These are phyloP conservation scores for Chloebia gouldiae DNA, from an alignment of 2,113 vertebrate genomes.

Conservation along the genomic window DNA sequence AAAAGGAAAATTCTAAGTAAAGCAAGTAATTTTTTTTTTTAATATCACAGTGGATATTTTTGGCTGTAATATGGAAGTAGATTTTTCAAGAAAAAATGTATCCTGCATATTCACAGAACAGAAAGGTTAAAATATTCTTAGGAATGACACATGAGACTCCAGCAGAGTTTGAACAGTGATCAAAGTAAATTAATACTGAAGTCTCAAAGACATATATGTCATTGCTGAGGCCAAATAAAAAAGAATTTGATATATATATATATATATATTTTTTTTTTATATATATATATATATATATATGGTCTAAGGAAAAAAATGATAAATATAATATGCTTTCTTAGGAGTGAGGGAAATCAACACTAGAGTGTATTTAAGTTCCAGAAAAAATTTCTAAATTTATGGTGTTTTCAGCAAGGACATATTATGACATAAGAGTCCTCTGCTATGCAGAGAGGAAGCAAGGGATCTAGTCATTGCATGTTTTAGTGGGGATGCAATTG, in stretches of 20 bases:
- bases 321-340: background rate
- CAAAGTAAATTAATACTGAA: background rate
- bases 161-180: background rate
- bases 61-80: background rate
- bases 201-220: background rate
- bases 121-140: background rate
- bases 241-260: background rate
- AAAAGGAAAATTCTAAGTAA: background rate
- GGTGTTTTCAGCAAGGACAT: background rate
- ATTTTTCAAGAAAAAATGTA: background rate
- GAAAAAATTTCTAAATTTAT: background rate
- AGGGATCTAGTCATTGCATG: no score
- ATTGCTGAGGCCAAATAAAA: background rate
- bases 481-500: background rate
- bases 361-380: background rate
- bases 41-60: background rate
- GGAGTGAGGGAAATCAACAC: background rate
- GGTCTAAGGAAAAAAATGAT: rapidly evolving
- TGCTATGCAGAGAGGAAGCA: background rate
- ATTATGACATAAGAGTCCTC: background rate
- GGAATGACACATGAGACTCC: background rate
- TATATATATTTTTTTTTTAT: background rate
- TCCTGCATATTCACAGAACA: background rate
- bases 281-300: no score
- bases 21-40: background rate